Evolutionary conservation across 1,140 invertebrate species (phyloP).

Genomic region (Mizuhopecten yessoensis): DNA sequence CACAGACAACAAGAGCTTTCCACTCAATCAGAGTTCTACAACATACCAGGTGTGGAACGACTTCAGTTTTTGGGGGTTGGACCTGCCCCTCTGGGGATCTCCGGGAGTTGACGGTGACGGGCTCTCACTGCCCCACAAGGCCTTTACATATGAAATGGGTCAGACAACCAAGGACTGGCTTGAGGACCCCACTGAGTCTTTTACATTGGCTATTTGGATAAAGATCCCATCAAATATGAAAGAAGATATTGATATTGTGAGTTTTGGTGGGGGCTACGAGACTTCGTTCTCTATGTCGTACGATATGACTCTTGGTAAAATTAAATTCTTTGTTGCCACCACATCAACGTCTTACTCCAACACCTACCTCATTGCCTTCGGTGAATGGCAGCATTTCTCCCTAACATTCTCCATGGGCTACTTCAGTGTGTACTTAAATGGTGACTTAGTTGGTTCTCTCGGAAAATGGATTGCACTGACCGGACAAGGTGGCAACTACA

Average conservation of each 20-base stretch:
- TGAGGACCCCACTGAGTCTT: not conserved
- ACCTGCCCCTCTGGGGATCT: constrained; percentile 40
- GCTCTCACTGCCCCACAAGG: constrained; percentile 41
- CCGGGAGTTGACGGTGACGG: constrained; percentile 53
- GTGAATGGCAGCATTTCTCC: not conserved
- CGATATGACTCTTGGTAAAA: not conserved
- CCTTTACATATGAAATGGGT: constrained; percentile 42
- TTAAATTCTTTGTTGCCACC: not conserved
- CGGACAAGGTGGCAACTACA: not conserved
- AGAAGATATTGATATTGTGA: constrained; percentile 16
- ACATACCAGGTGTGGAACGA: not conserved
- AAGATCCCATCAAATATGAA: not conserved
- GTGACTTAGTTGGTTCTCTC: not conserved
- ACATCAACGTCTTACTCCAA: not conserved
- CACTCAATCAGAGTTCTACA: not conserved
- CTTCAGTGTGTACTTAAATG: constrained; percentile 11
- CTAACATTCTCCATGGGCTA: not conserved
- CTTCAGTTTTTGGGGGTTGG: constrained; percentile 41
- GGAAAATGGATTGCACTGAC: not conserved
- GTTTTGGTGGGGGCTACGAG: not conserved
- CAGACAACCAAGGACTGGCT: constrained; percentile 11
- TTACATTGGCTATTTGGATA: not conserved
- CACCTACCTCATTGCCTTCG: not conserved
- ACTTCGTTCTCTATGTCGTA: not conserved
- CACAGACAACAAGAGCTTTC: not conserved